Percentiles rank a stretch among this genome's conserved stretches.
Evolutionary conservation across 2,113 vertebrate genomes (phyloP).

Genomic region (Rhineura floridana): DNA sequence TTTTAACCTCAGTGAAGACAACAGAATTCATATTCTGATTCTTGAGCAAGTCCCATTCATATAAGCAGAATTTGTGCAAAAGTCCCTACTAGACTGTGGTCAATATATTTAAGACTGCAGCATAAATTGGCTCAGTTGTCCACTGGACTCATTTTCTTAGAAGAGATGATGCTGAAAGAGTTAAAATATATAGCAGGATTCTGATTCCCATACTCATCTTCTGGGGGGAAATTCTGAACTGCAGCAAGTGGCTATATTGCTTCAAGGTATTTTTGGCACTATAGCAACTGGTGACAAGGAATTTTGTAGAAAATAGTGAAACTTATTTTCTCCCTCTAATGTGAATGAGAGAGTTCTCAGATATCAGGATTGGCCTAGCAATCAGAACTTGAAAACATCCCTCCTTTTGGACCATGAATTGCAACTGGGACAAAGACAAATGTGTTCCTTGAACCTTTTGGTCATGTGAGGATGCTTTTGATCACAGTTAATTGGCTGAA

Average conservation of each 20-base stretch:
- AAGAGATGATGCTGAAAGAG: not conserved
- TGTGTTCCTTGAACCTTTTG: not conserved
- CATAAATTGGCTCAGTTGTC: not conserved
- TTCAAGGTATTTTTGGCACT: not conserved
- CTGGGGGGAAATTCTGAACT: not conserved
- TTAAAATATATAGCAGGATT: constrained; percentile 3
- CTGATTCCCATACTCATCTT: not conserved
- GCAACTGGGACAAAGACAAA: not conserved
- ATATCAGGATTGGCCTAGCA: not conserved
- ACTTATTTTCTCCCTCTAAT: constrained; percentile 11
- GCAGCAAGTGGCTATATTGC: not conserved
- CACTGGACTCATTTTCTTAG: not conserved
- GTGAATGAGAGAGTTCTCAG: not conserved
- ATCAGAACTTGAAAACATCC: not conserved
- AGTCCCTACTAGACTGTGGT: not conserved
- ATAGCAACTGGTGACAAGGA: constrained; percentile 15
- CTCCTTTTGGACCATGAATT: not conserved
- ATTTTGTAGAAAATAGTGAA: not conserved
- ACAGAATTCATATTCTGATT: not conserved
- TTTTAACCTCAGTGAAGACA: not conserved
- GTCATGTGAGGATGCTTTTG: not conserved
- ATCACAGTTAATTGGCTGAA: constrained; percentile 2
- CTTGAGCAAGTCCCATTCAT: not conserved
- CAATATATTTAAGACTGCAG: not conserved
- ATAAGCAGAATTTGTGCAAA: not conserved